A percentile compares a stretch with the other conserved stretches of the same genome.
Conservation (phyloP, 2,888 invertebrate genomes). For the Atethmia centrago region DNA sequence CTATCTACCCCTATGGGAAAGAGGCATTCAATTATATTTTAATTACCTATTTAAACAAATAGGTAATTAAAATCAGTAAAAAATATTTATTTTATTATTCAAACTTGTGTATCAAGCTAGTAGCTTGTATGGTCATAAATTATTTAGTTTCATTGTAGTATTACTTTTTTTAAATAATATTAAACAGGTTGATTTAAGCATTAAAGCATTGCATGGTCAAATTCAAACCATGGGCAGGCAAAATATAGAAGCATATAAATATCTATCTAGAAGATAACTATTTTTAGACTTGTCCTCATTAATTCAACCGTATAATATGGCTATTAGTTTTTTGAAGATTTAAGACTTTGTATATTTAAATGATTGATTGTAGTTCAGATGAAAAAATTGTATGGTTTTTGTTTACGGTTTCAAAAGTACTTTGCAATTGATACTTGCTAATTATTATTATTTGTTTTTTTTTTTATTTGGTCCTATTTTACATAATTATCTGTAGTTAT, state of each 20-base stretch:
- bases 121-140: background rate
- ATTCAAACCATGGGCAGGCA: background rate
- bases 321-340: conserved; percentile 9
- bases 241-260: no score
- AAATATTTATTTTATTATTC: no score
- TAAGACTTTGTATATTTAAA: conserved; percentile 7
- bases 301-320: conserved; percentile 30
- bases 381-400: background rate
- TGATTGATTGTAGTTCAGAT: background rate
- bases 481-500: background rate
- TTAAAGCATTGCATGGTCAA: background rate
- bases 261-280: no score
- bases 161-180: background rate
- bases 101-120: conserved; percentile 2
- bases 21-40: background rate
- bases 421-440: conserved; percentile 11
- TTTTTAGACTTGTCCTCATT: background rate
- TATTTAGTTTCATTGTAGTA: conserved; percentile 19
- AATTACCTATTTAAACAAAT: no score
- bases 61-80: background rate
- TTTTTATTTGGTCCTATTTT: background rate
- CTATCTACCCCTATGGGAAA: no score
- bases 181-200: background rate
- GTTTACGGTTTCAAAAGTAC: conserved; percentile 6
- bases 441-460: no score